Evolutionary conservation across 2,888 invertebrate genomes (phyloP).

Genomic region (Elgonia sp.): DNA sequence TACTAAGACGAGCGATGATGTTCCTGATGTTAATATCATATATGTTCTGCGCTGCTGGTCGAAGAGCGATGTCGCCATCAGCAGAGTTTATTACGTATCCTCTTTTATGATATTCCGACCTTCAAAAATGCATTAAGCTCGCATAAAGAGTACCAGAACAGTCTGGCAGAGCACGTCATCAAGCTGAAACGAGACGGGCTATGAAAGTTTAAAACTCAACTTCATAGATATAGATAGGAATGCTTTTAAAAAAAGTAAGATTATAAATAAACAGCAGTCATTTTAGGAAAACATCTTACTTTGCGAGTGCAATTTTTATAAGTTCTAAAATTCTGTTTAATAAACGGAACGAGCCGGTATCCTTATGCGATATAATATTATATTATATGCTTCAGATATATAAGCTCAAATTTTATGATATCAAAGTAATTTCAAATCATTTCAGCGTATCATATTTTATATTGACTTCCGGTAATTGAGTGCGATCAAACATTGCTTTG

Average conservation of each 20-base stretch:
- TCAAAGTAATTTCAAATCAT: conserved; percentile 36
- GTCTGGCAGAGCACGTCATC: conserved; percentile 65
- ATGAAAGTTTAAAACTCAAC: conserved; percentile 80
- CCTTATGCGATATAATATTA: conserved; percentile 15
- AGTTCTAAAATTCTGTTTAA: conserved; percentile 34
- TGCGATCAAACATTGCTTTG: neutral
- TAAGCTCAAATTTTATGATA: conserved; percentile 20
- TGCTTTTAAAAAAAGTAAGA: conserved; percentile 48
- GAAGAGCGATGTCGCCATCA: conserved; percentile 61
- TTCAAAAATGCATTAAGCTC: conserved; percentile 80
- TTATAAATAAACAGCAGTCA: conserved; percentile 50
- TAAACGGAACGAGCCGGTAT: conserved; percentile 17
- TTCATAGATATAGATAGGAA: conserved; percentile 45
- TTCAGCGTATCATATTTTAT: conserved; percentile 16
- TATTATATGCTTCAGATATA: neutral
- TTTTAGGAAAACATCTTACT: conserved; percentile 46
- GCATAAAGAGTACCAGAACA: conserved; percentile 77
- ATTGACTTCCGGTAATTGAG: neutral
- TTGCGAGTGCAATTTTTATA: conserved; percentile 32
- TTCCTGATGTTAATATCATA: conserved; percentile 41
- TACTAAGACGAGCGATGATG: conserved; percentile 22
- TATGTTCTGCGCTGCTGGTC: conserved; percentile 53
- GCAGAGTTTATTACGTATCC: conserved; percentile 78
- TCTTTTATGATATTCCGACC: conserved; percentile 80
- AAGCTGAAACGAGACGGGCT: conserved; percentile 73